Percentiles rank a stretch among this genome's conserved stretches.
phyloP scores from a whole-genome alignment of 2,888 invertebrate species.

The Nymphalis polychloros region DNA sequence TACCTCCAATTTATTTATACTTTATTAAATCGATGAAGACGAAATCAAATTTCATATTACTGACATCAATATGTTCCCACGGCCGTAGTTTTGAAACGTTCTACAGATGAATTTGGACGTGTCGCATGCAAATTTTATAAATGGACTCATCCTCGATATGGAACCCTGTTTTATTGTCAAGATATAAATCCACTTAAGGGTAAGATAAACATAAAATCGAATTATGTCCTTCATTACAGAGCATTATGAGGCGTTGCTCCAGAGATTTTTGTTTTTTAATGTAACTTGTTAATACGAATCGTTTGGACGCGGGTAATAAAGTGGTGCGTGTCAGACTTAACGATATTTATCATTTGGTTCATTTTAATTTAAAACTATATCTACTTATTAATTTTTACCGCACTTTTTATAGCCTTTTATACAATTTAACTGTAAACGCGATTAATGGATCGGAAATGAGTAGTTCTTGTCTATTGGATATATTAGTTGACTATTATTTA shows the following conservation, averaged over 20 bases:
- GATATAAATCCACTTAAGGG: constrained; percentile 70
- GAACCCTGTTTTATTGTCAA: constrained; percentile 59
- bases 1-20: neutral
- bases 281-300: constrained; percentile 28
- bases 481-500: too few relatives aligned
- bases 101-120: constrained; percentile 40
- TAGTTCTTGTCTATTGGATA: too few relatives aligned
- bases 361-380: neutral
- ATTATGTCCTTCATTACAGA: constrained; percentile 68
- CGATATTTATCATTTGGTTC: constrained; percentile 17
- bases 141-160: constrained; percentile 53
- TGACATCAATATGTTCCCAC: constrained; percentile 32
- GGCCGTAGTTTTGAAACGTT: constrained; percentile 27
- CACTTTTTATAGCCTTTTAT: too few relatives aligned
- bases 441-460: too few relatives aligned
- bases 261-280: constrained; percentile 14
- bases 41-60: constrained; percentile 16
- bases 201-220: constrained; percentile 69
- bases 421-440: too few relatives aligned
- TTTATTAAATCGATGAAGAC: neutral
- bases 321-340: constrained; percentile 22
- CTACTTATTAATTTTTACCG: neutral
- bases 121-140: constrained; percentile 44
- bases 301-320: constrained; percentile 27
- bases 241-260: constrained; percentile 40